Conservation (phyloP, 2,113 vertebrate species). For the Pomatorhinus ruficollis region DNA sequence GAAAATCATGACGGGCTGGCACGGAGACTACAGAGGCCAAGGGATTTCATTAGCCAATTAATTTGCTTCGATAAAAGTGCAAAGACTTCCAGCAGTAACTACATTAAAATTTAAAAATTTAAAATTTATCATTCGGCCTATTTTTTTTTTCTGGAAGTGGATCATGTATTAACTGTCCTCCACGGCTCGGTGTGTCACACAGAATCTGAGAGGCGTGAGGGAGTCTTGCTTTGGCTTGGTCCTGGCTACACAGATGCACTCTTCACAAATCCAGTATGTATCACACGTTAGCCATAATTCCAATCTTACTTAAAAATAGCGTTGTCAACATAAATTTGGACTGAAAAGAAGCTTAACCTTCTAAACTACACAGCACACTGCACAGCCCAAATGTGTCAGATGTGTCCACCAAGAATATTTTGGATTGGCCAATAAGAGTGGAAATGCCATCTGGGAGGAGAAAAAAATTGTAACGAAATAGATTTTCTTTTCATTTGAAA, state of each 20-base stretch:
- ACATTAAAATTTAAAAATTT: neutral
- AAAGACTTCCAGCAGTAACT: neutral
- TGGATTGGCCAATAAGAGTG: neutral
- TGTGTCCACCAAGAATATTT: neutral
- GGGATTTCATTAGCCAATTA: neutral
- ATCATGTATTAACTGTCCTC: neutral
- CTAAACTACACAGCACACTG: neutral
- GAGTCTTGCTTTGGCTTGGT: neutral
- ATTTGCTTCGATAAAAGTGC: neutral
- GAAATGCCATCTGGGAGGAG: neutral
- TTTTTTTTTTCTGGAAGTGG: neutral
- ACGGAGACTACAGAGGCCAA: neutral
- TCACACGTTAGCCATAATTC: neutral
- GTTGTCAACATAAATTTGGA: neutral
- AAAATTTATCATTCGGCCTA: neutral
- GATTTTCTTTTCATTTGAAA: neutral
- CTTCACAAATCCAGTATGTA: neutral
- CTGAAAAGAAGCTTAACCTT: neutral
- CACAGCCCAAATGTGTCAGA: neutral
- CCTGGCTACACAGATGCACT: neutral
- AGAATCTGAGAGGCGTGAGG: neutral
- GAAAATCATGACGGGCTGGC: neutral
- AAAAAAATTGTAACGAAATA: neutral
- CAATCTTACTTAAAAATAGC: neutral
- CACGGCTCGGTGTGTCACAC: neutral